phyloP scores from a whole-genome alignment of 2,113 vertebrate genomes.

The Epinephelus lanceolatus region DNA sequence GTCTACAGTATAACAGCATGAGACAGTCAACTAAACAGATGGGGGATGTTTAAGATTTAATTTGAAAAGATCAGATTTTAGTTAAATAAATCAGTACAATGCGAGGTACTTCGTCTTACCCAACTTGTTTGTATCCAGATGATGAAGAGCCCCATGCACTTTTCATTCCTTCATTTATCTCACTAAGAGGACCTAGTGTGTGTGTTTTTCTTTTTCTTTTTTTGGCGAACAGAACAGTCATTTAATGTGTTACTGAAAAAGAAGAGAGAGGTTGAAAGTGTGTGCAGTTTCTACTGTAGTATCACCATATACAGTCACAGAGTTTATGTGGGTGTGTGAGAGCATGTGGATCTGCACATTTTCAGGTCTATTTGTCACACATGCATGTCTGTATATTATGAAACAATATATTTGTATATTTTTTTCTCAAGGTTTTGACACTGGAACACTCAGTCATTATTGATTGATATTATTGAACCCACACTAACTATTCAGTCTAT shows the following conservation, averaged over 20 bases:
- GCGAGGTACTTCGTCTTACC: background rate
- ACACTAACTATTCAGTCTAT: no score
- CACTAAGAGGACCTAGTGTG: background rate
- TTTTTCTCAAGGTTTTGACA: no score
- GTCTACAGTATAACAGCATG: background rate
- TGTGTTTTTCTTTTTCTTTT: background rate
- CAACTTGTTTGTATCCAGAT: background rate
- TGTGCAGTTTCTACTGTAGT: no score
- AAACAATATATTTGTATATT: no score
- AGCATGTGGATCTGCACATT: background rate
- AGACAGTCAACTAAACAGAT: background rate
- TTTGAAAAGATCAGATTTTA: slow-evolving; percentile 3
- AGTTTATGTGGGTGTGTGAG: background rate
- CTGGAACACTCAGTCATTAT: no score
- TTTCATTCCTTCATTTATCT: background rate
- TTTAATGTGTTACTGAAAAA: no score
- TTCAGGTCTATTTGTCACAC: background rate
- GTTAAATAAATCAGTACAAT: background rate
- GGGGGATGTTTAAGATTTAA: background rate
- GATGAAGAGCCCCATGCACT: background rate
- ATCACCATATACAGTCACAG: no score
- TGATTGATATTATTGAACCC: no score
- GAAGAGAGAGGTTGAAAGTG: no score
- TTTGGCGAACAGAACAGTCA: background rate
- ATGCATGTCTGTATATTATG: background rate